Conservation (phyloP, 2,797 vertebrate genomes). For the Galaxias olidus region DNA sequence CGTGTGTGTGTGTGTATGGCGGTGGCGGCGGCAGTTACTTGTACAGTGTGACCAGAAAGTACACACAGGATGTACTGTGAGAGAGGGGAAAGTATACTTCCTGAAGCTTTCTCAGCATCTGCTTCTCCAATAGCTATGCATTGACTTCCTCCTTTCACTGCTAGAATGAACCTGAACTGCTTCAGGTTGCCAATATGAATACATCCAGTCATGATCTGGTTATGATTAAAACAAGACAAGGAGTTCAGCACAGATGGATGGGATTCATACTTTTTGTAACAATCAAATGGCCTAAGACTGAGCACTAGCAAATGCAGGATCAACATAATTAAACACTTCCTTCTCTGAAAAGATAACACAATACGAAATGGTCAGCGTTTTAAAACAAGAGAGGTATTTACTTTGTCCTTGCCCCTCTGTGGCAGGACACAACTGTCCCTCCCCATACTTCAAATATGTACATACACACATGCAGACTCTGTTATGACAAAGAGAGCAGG, state of each 20-base stretch:
- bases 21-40: too few relatives aligned
- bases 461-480: too few relatives aligned
- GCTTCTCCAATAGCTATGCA: not conserved
- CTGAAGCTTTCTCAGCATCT: constrained; percentile 19
- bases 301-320: not conserved
- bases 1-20: too few relatives aligned
- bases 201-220: not conserved
- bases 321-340: not conserved
- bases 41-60: not conserved
- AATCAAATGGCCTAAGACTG: not conserved
- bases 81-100: not conserved
- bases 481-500: too few relatives aligned
- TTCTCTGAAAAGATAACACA: not conserved
- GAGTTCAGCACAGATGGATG: not conserved
- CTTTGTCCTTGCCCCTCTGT: not conserved
- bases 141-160: not conserved
- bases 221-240: not conserved
- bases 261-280: not conserved
- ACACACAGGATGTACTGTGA: constrained; percentile 7
- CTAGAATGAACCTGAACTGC: too few relatives aligned
- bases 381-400: constrained; percentile 7
- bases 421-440: not conserved
- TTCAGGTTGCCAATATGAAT: not conserved
- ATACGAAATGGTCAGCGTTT: constrained; percentile 3
- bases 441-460: too few relatives aligned